Conservation (phyloP, 2,888 invertebrate genomes). For the Brenthis ino region DNA sequence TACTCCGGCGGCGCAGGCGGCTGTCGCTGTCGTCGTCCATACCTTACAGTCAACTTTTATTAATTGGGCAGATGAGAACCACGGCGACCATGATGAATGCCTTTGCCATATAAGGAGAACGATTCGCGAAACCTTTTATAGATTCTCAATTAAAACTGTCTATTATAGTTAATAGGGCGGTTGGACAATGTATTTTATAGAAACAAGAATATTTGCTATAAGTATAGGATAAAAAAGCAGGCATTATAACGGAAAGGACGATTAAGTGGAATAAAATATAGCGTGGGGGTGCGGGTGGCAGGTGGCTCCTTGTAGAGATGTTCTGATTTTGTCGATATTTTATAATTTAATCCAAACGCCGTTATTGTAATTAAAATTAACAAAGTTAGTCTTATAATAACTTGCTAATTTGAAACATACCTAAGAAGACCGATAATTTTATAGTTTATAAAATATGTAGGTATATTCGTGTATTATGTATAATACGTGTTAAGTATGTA, state of each 20-base stretch:
- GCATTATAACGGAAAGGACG: constrained; percentile 81
- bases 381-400: too few relatives aligned
- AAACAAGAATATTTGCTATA: constrained; percentile 80
- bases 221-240: constrained; percentile 76
- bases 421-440: too few relatives aligned
- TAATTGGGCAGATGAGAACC: constrained; percentile 82
- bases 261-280: constrained; percentile 82
- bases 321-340: constrained; percentile 28
- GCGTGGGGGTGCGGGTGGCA: constrained; percentile 80
- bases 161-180: constrained; percentile 79
- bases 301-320: constrained; percentile 72
- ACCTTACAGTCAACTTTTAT: constrained; percentile 80
- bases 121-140: constrained; percentile 81
- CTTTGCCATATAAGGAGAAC: constrained; percentile 73
- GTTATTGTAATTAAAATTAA: not conserved
- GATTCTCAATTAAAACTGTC: constrained; percentile 82
- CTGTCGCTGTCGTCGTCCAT: constrained; percentile 67
- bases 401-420: too few relatives aligned
- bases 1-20: constrained; percentile 59
- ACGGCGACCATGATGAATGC: constrained; percentile 78
- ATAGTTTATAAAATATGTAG: too few relatives aligned
- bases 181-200: constrained; percentile 70
- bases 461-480: too few relatives aligned
- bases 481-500: too few relatives aligned
- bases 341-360: not conserved